A percentile compares a stretch with the other conserved stretches of the same genome.
Evolutionary conservation across 2,888 invertebrate species (phyloP).

Genomic region (Bembecia ichneumoniformis): DNA sequence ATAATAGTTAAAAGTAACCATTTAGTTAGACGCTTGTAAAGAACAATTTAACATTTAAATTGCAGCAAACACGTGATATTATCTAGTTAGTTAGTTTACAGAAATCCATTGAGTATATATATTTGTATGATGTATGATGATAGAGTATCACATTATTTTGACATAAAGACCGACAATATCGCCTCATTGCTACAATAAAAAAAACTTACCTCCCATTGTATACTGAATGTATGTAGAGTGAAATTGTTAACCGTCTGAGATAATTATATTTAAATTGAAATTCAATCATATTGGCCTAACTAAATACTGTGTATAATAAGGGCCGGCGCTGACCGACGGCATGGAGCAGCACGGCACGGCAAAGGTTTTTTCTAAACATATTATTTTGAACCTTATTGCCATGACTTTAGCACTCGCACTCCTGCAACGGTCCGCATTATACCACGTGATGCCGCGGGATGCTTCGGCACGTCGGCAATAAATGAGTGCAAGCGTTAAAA

Average conservation of each 20-base stretch:
- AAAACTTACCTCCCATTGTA: conserved; percentile 25
- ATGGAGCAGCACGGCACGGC: no score
- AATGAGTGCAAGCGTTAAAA: no score
- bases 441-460: no score
- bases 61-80: conserved; percentile 48
- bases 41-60: conserved; percentile 35
- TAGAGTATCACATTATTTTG: conserved; percentile 34
- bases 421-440: no score
- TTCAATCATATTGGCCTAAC: conserved; percentile 26
- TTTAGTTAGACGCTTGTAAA: conserved; percentile 36
- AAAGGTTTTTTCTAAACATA: no score
- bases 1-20: background rate
- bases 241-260: background rate
- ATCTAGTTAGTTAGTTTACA: conserved; percentile 36
- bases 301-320: background rate
- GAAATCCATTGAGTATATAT: conserved; percentile 23
- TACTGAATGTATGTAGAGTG: conserved; percentile 15
- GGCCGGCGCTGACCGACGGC: no score
- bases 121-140: conserved; percentile 22
- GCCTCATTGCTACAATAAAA: conserved; percentile 10
- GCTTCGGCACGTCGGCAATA: no score
- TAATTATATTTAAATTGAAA: conserved; percentile 23
- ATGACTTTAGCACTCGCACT: no score
- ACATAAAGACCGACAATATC: conserved; percentile 54
- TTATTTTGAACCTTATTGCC: no score